Evolutionary conservation across 2,888 invertebrate species (phyloP), one percentile per base, ranked within the genome.

Genomic region (Drosophila maculinotata): DNA sequence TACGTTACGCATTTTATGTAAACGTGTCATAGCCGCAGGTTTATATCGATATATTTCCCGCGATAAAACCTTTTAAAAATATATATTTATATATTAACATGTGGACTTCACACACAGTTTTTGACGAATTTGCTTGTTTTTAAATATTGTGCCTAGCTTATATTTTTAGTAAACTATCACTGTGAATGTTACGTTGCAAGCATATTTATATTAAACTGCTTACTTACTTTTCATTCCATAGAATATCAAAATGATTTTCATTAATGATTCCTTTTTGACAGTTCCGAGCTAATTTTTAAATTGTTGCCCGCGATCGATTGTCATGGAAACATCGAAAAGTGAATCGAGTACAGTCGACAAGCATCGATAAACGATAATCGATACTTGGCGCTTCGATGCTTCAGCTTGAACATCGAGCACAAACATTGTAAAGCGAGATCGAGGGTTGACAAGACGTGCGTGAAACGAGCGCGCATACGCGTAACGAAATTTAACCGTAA

Each of bases 401-500:
- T 31, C 10, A n/a, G 31, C 30, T 59, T 38, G 26, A 58, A 42
- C 59, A 35, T 30, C 45, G 41, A 45, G 9, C 57, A 7, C 47
- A 71, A n/a, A 72, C 60, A 73, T 66, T 76, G 60, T 76, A 52
- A 52, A 70, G 67, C 57, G 71, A 74, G 73, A 63, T 75, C 76
- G 54, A 44, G 66, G 52, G 66, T 69, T 63, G 79, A 67, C 48
- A 63, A 76, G 80, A 74, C 78, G 81, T 77, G 79, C 81, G 84
- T 71, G 75, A 76, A 67, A 66, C 44, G 57, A 76, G 79, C 76
- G 76, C 76, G 76, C 60, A 72, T 3, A 62, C 59, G 47, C 47
- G n/a, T 28, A 65, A 60, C 66, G 35, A 67, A 63, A 59, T 53
- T 59, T 44, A 76, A 56, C 67, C 67, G 74, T 45, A 66, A 65